Percentiles rank a stretch among this genome's conserved stretches.
Conservation (phyloP, 92 coral and sea anemone species). For the Phenganax stokvisi region DNA sequence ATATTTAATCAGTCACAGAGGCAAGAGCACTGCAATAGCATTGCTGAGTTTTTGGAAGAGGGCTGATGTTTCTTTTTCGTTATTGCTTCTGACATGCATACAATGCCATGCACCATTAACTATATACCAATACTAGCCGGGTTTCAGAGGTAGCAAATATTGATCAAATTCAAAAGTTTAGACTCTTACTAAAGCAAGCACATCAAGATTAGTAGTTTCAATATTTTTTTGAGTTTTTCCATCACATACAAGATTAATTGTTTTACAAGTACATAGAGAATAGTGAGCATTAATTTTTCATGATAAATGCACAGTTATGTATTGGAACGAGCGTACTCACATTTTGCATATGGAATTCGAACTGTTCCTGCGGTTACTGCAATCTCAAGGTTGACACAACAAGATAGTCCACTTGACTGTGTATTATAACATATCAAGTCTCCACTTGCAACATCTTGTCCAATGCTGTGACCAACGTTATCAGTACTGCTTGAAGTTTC, state of each 20-base stretch:
- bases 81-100: no score
- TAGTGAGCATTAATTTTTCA: neutral
- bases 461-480: neutral
- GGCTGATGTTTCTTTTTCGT: no score
- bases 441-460: neutral
- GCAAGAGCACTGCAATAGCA: no score
- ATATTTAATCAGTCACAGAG: neutral
- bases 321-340: neutral
- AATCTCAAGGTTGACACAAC: neutral
- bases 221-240: no score
- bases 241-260: no score
- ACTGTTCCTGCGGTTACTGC: neutral
- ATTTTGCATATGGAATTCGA: neutral
- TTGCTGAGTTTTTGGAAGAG: no score
- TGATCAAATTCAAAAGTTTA: no score
- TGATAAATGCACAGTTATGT: neutral
- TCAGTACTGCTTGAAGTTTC: neutral
- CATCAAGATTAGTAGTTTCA: no score
- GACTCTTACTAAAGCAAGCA: neutral
- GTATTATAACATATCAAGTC: conserved; percentile 10
- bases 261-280: neutral
- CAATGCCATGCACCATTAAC: no score
- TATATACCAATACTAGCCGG: no score
- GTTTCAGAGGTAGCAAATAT: no score
- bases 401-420: neutral